A percentile compares a stretch with the other conserved stretches of the same genome.
phyloP scores from a whole-genome alignment of 2,113 vertebrate genomes.

The Neofelis nebulosa region DNA sequence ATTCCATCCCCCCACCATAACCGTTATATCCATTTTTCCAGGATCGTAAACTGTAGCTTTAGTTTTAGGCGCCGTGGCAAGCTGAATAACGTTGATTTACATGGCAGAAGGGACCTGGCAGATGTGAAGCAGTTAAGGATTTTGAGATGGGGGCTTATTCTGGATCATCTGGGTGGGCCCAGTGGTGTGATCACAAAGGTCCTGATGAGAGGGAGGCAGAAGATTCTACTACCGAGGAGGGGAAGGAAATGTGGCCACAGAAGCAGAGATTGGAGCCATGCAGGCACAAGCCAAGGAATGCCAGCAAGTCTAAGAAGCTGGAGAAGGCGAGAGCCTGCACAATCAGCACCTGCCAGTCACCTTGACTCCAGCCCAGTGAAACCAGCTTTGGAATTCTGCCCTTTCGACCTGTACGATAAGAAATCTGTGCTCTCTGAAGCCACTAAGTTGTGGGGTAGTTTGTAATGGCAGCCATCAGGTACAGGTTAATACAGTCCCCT shows the following conservation, averaged over 20 bases:
- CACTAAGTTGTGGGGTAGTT: background rate
- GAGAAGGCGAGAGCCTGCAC: background rate
- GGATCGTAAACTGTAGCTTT: background rate
- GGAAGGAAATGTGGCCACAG: background rate
- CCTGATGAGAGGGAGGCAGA: background rate
- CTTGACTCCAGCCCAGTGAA: background rate
- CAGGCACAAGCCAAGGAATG: rapidly evolving
- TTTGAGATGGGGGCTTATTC: background rate
- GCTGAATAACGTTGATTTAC: background rate
- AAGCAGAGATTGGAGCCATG: background rate
- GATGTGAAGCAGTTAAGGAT: background rate
- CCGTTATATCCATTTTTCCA: background rate
- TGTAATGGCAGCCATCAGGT: background rate
- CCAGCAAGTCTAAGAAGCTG: background rate
- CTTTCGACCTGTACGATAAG: background rate
- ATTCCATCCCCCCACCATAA: background rate
- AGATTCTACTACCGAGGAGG: background rate
- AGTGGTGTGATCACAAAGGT: background rate
- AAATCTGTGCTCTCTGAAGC: background rate
- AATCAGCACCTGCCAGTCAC: background rate
- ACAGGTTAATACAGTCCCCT: rapidly evolving
- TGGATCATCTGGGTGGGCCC: background rate
- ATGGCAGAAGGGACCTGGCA: background rate
- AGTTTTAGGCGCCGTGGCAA: background rate
- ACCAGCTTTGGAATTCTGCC: background rate